phyloP scores from a whole-genome alignment of 92 coral and sea anemone genomes.

The Epizoanthus rinbou region DNA sequence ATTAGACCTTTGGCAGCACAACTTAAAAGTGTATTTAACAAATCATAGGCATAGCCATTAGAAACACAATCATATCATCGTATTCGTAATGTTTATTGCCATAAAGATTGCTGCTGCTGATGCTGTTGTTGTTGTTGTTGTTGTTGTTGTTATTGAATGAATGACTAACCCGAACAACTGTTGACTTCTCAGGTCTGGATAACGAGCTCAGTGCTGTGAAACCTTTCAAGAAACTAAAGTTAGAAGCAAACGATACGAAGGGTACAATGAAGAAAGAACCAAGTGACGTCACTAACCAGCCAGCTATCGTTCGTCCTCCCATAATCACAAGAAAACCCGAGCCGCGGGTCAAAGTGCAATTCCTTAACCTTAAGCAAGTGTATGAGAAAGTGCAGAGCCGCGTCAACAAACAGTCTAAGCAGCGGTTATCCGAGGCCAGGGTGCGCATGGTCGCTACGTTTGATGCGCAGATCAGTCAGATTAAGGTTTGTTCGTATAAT shows the following conservation, averaged over 20 bases:
- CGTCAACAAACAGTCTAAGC: conserved; percentile 85
- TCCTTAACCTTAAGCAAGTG: conserved; percentile 56
- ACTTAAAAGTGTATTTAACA: no score
- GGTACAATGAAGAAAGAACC: conserved; percentile 20
- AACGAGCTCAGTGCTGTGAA: neutral
- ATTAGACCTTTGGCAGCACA: no score
- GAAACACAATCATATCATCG: no score
- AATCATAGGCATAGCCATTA: no score
- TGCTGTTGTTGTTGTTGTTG: no score
- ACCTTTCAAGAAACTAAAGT: neutral
- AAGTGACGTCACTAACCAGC: neutral
- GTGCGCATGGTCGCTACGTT: conserved; percentile 83
- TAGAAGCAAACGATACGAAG: conserved; percentile 1
- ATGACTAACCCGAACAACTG: no score
- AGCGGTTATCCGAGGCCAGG: conserved; percentile 78
- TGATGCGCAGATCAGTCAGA: conserved; percentile 65
- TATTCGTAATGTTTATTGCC: no score
- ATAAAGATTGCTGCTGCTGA: no score
- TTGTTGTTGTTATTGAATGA: no score
- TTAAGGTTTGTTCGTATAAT: conserved; percentile 21
- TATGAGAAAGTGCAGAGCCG: conserved; percentile 95
- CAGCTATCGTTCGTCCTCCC: neutral
- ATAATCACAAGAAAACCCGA: neutral
- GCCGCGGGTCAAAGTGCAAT: conserved; percentile 32
- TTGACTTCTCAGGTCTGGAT: conserved; percentile 9